These are phyloP conservation scores for Scartelaos histophorus DNA, from an alignment of 2,113 vertebrate genomes.

Conservation along the genomic window DNA sequence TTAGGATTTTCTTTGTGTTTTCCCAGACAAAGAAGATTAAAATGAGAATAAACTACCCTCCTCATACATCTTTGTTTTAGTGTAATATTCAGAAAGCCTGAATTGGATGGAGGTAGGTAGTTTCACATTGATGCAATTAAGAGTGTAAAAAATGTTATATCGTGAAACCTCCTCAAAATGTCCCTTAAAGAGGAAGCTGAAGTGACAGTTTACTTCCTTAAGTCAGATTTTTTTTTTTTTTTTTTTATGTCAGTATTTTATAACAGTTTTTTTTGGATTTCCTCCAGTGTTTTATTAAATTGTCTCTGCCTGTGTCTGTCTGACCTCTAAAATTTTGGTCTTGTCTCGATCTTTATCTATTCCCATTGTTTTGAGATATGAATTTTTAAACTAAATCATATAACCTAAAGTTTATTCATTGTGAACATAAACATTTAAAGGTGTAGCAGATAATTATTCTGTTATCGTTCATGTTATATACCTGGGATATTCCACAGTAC, in stretches of 20 bases:
- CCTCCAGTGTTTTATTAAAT: neutral
- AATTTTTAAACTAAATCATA: too few species aligned
- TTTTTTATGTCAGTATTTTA: neutral
- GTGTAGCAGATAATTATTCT: too few species aligned
- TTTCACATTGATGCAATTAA: too few species aligned
- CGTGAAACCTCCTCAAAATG: too few species aligned
- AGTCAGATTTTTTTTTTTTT: neutral
- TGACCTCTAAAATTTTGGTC: neutral
- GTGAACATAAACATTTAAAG: too few species aligned
- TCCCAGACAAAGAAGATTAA: neutral
- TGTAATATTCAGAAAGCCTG: neutral
- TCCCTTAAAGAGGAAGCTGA: too few species aligned
- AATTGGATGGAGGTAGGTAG: too few species aligned
- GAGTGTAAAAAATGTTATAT: too few species aligned
- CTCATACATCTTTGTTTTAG: neutral
- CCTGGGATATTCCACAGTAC: too few species aligned
- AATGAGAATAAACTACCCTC: neutral
- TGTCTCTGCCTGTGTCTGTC: neutral
- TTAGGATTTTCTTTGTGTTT: neutral
- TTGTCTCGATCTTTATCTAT: constrained; percentile 3
- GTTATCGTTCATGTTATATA: too few species aligned
- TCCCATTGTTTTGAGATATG: neutral
- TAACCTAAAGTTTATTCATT: too few species aligned
- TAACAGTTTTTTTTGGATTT: neutral
- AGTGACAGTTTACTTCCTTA: neutral